Evolutionary conservation across 2,797 vertebrate genomes (phyloP), one percentile per base, ranked within the genome.

Genomic region (Danio albolineatus): DNA sequence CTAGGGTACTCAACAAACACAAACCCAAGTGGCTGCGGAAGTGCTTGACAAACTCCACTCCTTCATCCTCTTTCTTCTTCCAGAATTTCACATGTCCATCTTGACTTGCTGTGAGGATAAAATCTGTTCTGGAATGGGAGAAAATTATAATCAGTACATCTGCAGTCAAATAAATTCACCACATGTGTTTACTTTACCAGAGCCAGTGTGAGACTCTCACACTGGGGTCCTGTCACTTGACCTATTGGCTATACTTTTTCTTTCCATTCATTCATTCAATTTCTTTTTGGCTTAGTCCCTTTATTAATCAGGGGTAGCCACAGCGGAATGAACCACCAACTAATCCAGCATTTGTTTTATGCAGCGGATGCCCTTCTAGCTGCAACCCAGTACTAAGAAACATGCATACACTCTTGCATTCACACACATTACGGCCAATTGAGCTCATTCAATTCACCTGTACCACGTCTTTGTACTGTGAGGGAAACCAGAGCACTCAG

Each of bases 21-120:
- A 4, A 85, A 99, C 98, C 93, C 1, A 99, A 88, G 67, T 99
- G 96, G 90, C 98, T 97, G 74, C 97, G 95, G 65, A 99, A 99
- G 88, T 99, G 98, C 91, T 99, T 99, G 79, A 99, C 98, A 91
- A 99, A 99, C 90, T 99, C 98, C 70, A 99, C 97, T 54, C 97
- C 98, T 81, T 96, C 94, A 38, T 98, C 95, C 85, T 98, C 93
- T 84, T 96, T 95, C 88, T 95, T 99, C 92, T 99, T 99, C 98
- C 98, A 99, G 87, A 99, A 99, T 85, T 99, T 99, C 62, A 99
- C 94, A 59, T 99, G 98, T 14, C 98, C 98, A 67, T 99, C 98
- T 28, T 99, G 97, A 89, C 98, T 99, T 82, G 96, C 96, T 44
- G 98, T 99, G 89, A 99, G 92, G 79, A 99, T 86, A 85, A 99